Percentiles rank a stretch among this genome's conserved stretches.
Evolutionary conservation across 2,797 vertebrate genomes (phyloP).

Genomic region (Luscinia megarhynchos): DNA sequence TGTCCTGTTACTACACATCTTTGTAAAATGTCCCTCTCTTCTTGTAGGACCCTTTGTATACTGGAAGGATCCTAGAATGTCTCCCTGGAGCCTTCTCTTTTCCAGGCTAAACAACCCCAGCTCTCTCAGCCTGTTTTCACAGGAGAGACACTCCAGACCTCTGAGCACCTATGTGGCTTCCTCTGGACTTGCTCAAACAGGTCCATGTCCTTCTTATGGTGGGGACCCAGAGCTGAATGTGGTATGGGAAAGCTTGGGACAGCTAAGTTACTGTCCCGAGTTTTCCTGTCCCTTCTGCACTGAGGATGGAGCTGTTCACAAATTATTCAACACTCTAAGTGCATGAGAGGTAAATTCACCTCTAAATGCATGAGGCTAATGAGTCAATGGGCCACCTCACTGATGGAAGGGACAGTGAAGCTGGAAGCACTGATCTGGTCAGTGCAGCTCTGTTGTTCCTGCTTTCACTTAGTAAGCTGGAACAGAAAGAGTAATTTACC

Average conservation of each 20-base stretch:
- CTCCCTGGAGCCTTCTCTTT: not conserved
- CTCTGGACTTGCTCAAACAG: not conserved
- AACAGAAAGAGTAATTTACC: not conserved
- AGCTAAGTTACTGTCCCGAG: not conserved
- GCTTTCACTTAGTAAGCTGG: not conserved
- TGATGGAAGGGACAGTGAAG: not conserved
- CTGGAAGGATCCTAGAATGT: not conserved
- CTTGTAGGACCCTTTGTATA: not conserved
- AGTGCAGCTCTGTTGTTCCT: not conserved
- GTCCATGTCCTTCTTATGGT: not conserved
- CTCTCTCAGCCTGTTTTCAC: not conserved
- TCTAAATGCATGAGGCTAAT: not conserved
- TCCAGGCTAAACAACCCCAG: not conserved
- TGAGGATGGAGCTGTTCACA: not conserved
- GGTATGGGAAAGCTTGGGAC: not conserved
- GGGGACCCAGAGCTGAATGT: not conserved
- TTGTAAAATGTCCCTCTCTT: not conserved
- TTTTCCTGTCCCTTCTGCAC: not conserved
- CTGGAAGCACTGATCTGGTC: not conserved
- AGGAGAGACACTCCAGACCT: not conserved
- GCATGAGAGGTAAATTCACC: not conserved
- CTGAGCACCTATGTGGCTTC: not conserved
- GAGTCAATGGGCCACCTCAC: not conserved
- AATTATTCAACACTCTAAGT: not conserved
- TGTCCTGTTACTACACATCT: not conserved